Conservation (phyloP, 2,113 vertebrate species). For the Turdus rufiventris region DNA sequence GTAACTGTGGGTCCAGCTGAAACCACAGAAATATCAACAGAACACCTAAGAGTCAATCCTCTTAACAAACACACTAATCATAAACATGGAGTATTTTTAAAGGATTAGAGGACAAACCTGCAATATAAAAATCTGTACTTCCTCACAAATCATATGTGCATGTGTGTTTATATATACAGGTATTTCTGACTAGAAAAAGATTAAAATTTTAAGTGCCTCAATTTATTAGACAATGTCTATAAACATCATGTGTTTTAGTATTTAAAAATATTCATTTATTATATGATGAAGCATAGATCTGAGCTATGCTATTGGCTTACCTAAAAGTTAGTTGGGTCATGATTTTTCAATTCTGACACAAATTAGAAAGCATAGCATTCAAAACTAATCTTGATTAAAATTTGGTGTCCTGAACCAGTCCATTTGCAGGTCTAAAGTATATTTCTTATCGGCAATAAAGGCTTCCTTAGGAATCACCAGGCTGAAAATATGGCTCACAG, state of each 20-base stretch:
- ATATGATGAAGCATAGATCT: background rate
- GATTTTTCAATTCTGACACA: background rate
- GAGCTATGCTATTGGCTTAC: background rate
- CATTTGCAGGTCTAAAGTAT: background rate
- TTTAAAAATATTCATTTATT: background rate
- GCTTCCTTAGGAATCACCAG: slow-evolving; percentile 11
- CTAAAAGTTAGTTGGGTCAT: background rate
- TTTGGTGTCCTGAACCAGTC: background rate
- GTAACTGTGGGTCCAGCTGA: background rate
- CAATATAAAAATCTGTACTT: background rate
- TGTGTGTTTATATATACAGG: background rate
- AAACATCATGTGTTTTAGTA: background rate
- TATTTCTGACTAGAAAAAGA: background rate
- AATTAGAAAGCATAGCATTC: background rate
- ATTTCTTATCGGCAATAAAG: background rate
- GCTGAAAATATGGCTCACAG: background rate
- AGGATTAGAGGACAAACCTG: background rate
- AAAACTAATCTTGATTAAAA: background rate
- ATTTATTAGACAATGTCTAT: background rate
- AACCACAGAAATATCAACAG: background rate
- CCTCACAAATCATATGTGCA: background rate
- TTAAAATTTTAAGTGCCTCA: background rate
- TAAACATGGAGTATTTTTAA: background rate
- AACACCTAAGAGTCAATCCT: background rate
- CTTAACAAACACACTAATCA: background rate